Base-by-base conservation (phyloP, 2,113 vertebrate genomes). In the Deroptyus accipitrinus region DNA sequence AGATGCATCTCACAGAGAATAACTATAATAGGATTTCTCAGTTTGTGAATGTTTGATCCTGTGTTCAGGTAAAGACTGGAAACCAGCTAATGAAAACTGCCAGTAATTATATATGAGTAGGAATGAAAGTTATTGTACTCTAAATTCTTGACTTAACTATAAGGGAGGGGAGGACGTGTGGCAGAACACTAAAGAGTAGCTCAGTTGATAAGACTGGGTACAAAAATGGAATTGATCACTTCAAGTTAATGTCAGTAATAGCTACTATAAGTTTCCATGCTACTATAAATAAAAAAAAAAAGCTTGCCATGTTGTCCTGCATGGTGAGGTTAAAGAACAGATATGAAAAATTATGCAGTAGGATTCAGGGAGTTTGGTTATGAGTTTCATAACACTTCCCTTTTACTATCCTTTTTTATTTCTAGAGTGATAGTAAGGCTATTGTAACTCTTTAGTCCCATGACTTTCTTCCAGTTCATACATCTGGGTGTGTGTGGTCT, bases 181-280 rank as follows among this genome's bases (percentile, higher is more conserved):
- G 6, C 9, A 35, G 41, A 82, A 24, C 4, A 24, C 2, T 59
- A 24, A 55, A 9, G 4, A 68, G 12, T 74, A 28, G 33, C 25
- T 51, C 12, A 16, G 10, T 67, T 85, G 4, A 7, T 59, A 19
- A 52, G 28, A 15, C 10, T 72, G 13, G 7, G 25, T 54, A 18
- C 16, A 49, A 59, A 27, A 4, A 13, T 46, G 16, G 22, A 63
- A 12, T 14, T 13, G 12, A 25, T 61, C 72, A 25, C 24, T 59
- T 39, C 7, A 46, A 37, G 7, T 28, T 55, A 37, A n/a, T 39
- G 85, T 75, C 35, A 48, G 0, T 44, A 72, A 11, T 42, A 35
- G 19, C 52, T 61, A 14, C 19, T 59, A 0, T 12, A 48, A 46
- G 20, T 31, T 70, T 55, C 4, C 2, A 1, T 83, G 41, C 37